A percentile compares a stretch with the other conserved stretches of the same genome.
These are phyloP conservation scores for Colletes gigas DNA, from an alignment of 1,140 invertebrate species.

Conservation along the genomic window DNA sequence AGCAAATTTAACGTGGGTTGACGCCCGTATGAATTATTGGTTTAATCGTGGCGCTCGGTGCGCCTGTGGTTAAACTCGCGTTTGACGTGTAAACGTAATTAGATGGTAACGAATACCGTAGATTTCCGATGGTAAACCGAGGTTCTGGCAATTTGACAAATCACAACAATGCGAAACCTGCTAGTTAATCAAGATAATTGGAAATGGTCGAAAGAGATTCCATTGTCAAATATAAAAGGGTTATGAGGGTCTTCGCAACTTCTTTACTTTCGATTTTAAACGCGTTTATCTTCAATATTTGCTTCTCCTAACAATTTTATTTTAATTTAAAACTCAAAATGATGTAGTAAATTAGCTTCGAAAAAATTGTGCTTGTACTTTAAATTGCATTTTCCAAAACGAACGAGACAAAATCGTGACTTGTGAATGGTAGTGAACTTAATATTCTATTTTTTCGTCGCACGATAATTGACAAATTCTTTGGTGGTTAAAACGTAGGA, in stretches of 20 bases:
- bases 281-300: too few species aligned
- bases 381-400: too few species aligned
- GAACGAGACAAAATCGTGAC: too few species aligned
- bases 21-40: constrained; percentile 18
- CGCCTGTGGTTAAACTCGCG: neutral
- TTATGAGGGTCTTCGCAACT: too few species aligned
- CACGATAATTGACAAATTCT: neutral
- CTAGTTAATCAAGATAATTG: neutral
- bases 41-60: neutral
- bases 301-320: too few species aligned
- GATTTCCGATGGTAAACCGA: too few species aligned
- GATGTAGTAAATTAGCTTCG: too few species aligned
- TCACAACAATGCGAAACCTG: neutral
- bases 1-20: neutral
- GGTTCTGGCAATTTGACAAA: neutral
- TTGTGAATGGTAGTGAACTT: neutral
- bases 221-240: too few species aligned
- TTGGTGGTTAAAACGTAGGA: neutral
- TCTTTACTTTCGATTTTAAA: too few species aligned
- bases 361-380: too few species aligned
- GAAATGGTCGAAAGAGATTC: neutral
- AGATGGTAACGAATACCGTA: neutral
- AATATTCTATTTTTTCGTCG: too few species aligned
- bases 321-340: too few species aligned
- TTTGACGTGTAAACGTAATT: constrained; percentile 1